Evolutionary conservation across 2,888 invertebrate species (phyloP).

Genomic region (Griposia aprilina): DNA sequence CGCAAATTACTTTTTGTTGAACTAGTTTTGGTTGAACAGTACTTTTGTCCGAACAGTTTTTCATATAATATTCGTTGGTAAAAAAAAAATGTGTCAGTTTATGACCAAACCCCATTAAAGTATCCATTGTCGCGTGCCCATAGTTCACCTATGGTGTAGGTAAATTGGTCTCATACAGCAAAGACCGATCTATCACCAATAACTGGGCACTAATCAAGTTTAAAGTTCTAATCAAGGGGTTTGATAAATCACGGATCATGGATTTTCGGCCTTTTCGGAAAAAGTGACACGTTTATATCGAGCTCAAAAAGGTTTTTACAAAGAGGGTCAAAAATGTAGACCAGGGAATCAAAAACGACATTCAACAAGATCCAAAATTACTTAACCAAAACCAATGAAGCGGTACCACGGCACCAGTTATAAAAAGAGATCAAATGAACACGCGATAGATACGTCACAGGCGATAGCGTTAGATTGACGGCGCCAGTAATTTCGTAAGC

Average conservation of each 20-base stretch:
- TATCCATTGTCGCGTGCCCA: accelerated
- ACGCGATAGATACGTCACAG: constrained; percentile 74
- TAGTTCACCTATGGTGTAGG: no score
- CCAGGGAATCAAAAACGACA: constrained; percentile 26
- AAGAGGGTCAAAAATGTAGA: constrained; percentile 14
- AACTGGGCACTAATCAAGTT: neutral
- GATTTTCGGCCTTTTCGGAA: neutral
- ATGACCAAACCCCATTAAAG: no score
- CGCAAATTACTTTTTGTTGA: neutral
- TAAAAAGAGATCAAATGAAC: constrained; percentile 58
- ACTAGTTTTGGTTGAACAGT: neutral
- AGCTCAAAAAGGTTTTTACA: neutral
- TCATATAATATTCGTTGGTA: neutral
- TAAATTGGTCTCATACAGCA: neutral
- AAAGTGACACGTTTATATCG: neutral
- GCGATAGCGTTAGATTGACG: constrained; percentile 82
- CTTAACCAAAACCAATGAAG: constrained; percentile 51
- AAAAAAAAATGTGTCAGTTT: neutral
- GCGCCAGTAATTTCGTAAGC: constrained; percentile 80
- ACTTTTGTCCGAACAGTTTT: neutral
- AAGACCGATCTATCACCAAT: neutral
- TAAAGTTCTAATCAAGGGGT: no score
- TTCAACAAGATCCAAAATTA: constrained; percentile 26
- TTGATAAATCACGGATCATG: neutral
- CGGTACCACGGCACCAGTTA: constrained; percentile 54